Evolutionary conservation across 2,888 invertebrate genomes (phyloP).

Genomic region (Sinotaia quadrata): DNA sequence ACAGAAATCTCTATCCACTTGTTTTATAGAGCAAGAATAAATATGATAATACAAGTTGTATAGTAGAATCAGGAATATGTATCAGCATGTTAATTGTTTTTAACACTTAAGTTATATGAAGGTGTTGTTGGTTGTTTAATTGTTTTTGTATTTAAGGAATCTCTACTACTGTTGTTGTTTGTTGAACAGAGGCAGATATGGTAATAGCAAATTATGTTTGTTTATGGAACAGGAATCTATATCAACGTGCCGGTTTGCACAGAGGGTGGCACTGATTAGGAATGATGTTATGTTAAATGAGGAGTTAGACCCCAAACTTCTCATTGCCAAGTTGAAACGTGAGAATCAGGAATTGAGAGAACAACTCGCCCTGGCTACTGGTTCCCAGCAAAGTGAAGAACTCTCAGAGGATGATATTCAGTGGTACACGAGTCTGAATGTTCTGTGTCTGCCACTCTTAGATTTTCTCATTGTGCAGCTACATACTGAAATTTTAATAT

Average conservation of each 20-base stretch:
- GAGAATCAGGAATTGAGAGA: constrained; percentile 69
- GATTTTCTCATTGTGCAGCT: background rate
- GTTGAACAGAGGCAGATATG: no score
- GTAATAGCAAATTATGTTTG: no score
- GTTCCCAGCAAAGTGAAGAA: constrained; percentile 67
- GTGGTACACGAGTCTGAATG: constrained; percentile 42
- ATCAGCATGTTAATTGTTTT: no score
- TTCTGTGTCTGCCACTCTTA: background rate
- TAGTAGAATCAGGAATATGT: no score
- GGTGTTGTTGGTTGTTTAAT: no score
- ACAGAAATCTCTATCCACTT: no score
- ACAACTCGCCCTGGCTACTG: constrained; percentile 68
- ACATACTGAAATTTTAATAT: background rate
- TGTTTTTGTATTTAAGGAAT: no score
- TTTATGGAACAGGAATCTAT: constrained; percentile 72
- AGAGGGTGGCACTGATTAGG: constrained; percentile 73
- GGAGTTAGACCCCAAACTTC: constrained; percentile 70
- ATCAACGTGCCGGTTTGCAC: constrained; percentile 73
- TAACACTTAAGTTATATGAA: no score
- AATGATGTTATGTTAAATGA: constrained; percentile 72
- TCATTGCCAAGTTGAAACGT: constrained; percentile 68
- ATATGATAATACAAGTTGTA: no score
- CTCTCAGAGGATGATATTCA: constrained; percentile 65
- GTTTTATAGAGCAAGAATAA: no score
- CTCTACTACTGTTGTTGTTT: no score